phyloP scores from a whole-genome alignment of 2,888 invertebrate genomes.

The Nemotelus pantherinus region DNA sequence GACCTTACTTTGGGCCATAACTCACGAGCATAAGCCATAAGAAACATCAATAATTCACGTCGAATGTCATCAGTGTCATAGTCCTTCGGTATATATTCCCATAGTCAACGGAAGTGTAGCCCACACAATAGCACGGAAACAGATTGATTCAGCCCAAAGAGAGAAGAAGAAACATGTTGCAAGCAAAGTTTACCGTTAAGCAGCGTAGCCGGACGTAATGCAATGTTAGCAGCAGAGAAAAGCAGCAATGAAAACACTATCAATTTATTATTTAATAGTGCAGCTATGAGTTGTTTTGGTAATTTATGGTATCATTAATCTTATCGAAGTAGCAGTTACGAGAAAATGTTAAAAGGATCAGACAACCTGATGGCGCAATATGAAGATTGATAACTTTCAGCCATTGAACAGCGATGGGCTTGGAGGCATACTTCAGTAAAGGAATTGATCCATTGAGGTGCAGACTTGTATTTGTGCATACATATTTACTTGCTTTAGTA shows the following conservation, averaged over 20 bases:
- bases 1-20: too few relatives aligned
- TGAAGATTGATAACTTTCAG: slow-evolving; percentile 16
- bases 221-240: background rate
- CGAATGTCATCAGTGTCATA: slow-evolving; percentile 46
- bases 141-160: background rate
- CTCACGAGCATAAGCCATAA: slow-evolving; percentile 56
- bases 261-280: slow-evolving; percentile 39
- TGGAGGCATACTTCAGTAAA: too few relatives aligned
- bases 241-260: slow-evolving; percentile 20
- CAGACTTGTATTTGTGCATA: too few relatives aligned
- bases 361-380: slow-evolving; percentile 21
- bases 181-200: background rate
- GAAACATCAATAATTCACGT: slow-evolving; percentile 51
- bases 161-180: background rate
- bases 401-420: background rate
- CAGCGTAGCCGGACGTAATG: background rate
- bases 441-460: too few relatives aligned
- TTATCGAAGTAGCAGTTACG: slow-evolving; percentile 22
- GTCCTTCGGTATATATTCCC: slow-evolving; percentile 24
- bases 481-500: too few relatives aligned
- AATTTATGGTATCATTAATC: slow-evolving; percentile 26
- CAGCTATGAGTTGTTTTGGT: slow-evolving; percentile 9
- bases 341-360: slow-evolving; percentile 8
- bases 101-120: background rate
- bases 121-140: background rate